Evolutionary conservation across 2,113 vertebrate species (phyloP).

Genomic region (Sapajus apella): DNA sequence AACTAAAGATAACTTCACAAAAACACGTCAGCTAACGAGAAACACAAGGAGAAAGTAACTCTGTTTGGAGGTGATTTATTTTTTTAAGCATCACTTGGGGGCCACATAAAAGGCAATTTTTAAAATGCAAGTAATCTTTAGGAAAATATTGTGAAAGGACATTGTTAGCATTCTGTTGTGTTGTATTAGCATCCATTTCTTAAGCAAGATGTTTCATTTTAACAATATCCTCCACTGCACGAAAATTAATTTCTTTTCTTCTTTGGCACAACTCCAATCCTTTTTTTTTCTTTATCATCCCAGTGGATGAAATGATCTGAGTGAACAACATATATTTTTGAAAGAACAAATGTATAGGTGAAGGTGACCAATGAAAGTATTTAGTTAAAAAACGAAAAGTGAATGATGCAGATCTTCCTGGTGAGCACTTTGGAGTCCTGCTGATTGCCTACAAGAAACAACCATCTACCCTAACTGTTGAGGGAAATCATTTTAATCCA

Average conservation of each 20-base stretch:
- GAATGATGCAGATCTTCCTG: slow-evolving; percentile 82
- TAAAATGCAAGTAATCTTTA: slow-evolving; percentile 58
- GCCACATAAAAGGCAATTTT: slow-evolving; percentile 36
- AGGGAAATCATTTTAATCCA: not conserved
- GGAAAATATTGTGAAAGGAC: slow-evolving; percentile 39
- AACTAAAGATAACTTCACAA: not conserved
- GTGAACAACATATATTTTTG: slow-evolving; percentile 85
- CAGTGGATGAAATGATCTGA: slow-evolving; percentile 86
- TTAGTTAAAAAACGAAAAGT: slow-evolving; percentile 87
- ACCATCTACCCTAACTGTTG: not conserved
- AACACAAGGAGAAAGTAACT: not conserved
- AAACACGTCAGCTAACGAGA: slow-evolving; percentile 5
- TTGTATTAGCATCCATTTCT: slow-evolving; percentile 49
- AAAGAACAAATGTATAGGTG: slow-evolving; percentile 88
- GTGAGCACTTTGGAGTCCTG: slow-evolving; percentile 85
- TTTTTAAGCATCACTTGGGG: not conserved
- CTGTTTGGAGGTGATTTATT: not conserved
- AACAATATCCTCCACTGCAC: slow-evolving; percentile 32
- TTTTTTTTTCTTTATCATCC: slow-evolving; percentile 70
- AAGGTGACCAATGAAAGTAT: slow-evolving; percentile 84
- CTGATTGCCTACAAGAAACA: not conserved
- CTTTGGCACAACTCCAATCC: slow-evolving; percentile 60
- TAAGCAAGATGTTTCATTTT: slow-evolving; percentile 56
- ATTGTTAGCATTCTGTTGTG: slow-evolving; percentile 18
- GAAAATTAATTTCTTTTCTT: slow-evolving; percentile 76